Evolutionary conservation across 2,113 vertebrate species (phyloP).

Genomic region (Picathartes gymnocephalus): DNA sequence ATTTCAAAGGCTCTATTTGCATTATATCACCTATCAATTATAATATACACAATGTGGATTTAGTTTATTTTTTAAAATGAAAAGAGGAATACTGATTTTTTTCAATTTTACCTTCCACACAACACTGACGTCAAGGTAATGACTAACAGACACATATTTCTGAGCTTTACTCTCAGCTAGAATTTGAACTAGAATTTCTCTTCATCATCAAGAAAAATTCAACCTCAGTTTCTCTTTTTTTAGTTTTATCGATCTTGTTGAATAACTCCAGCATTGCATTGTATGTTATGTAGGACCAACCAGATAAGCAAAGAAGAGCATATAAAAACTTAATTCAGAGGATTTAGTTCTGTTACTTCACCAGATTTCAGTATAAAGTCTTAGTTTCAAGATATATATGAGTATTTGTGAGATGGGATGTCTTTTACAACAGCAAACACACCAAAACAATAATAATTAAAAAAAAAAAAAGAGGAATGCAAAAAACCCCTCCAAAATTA

Average conservation of each 20-base stretch:
- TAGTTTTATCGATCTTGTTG: background rate
- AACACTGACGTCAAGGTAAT: background rate
- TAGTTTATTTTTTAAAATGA: background rate
- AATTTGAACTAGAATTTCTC: background rate
- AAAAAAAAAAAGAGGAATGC: too few relatives aligned
- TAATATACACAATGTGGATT: background rate
- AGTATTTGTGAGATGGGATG: background rate
- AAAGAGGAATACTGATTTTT: background rate
- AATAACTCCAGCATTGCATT: background rate
- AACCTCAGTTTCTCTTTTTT: background rate
- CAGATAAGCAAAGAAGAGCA: background rate
- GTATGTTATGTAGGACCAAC: background rate
- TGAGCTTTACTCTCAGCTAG: background rate
- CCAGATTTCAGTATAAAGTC: background rate
- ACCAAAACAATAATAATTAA: background rate
- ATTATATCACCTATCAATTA: background rate
- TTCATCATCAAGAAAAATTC: background rate
- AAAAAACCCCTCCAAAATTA: fast-evolving
- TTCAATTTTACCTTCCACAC: background rate
- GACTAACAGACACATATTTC: background rate
- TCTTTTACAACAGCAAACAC: background rate
- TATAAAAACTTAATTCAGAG: background rate
- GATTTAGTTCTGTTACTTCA: background rate
- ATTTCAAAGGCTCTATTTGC: background rate
- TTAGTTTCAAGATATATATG: background rate